A percentile compares a stretch with the other conserved stretches of the same genome.
Evolutionary conservation across 2,113 vertebrate species (phyloP).

Genomic region (Steatornis caripensis): DNA sequence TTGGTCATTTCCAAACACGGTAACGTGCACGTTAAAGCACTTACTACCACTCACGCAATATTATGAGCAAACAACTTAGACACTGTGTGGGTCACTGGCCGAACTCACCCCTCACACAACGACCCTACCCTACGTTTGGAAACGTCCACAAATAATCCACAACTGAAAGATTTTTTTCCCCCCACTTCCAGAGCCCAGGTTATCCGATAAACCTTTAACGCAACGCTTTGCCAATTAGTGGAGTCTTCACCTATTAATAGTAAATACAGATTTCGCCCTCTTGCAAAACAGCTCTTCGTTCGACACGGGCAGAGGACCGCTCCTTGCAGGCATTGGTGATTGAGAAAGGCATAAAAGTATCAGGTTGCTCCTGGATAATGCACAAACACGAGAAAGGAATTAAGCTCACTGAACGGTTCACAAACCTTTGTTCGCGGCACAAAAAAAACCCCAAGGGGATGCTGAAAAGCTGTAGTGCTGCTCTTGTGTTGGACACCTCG

Average conservation of each 20-base stretch:
- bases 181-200: background rate
- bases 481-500: background rate
- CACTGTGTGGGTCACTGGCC: background rate
- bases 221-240: background rate
- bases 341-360: background rate
- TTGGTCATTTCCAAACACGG: background rate
- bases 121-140: background rate
- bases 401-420: background rate
- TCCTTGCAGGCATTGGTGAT: background rate
- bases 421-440: background rate
- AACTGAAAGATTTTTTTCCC: background rate
- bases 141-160: background rate
- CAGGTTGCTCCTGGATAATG: background rate
- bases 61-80: background rate
- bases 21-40: background rate
- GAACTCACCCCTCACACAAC: background rate
- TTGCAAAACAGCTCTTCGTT: background rate
- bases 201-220: background rate
- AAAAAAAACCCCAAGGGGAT: background rate
- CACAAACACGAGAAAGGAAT: background rate
- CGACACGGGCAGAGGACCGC: background rate
- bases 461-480: background rate
- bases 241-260: background rate
- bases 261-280: rapidly evolving
- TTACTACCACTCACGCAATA: background rate